Percentiles rank a stretch among this genome's conserved stretches.
Evolutionary conservation across 1,140 invertebrate genomes (phyloP).

Genomic region (Atta texana): DNA sequence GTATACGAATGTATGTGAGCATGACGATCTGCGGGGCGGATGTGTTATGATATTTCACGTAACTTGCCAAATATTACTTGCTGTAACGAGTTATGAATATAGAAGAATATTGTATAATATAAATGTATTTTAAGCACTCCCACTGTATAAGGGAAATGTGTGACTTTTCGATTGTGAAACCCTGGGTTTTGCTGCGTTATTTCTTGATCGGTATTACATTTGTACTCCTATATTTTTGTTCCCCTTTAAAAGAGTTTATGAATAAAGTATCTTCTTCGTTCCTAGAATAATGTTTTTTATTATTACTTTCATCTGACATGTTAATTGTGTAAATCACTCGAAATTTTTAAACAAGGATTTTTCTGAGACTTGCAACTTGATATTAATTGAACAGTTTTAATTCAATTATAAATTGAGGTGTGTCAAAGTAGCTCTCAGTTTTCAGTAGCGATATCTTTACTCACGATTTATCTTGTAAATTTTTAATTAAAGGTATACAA

Average conservation of each 20-base stretch:
- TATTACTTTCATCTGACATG: background rate
- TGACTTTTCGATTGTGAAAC: conserved; percentile 56
- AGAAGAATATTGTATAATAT: conserved; percentile 44
- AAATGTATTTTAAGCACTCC: conserved; percentile 53
- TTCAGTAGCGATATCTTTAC: background rate
- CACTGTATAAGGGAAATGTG: conserved; percentile 58
- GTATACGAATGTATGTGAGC: conserved; percentile 19
- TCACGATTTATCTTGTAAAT: background rate
- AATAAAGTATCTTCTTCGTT: conserved; percentile 66
- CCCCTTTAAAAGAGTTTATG: conserved; percentile 45
- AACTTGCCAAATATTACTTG: conserved; percentile 52
- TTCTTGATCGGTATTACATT: conserved; percentile 47
- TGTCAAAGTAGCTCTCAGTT: background rate
- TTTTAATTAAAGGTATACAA: background rate
- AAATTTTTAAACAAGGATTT: conserved; percentile 13
- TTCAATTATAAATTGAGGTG: background rate
- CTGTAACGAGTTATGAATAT: conserved; percentile 14
- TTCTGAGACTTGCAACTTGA: background rate
- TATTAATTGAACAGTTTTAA: background rate
- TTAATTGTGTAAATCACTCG: background rate
- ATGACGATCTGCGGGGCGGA: conserved; percentile 17
- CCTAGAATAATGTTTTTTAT: conserved; percentile 23
- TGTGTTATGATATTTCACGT: conserved; percentile 41
- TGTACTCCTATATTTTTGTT: conserved; percentile 58
- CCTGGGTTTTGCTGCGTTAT: conserved; percentile 67